Conservation (phyloP, 1,140 invertebrate genomes). For the Sesamia nonagrioides region DNA sequence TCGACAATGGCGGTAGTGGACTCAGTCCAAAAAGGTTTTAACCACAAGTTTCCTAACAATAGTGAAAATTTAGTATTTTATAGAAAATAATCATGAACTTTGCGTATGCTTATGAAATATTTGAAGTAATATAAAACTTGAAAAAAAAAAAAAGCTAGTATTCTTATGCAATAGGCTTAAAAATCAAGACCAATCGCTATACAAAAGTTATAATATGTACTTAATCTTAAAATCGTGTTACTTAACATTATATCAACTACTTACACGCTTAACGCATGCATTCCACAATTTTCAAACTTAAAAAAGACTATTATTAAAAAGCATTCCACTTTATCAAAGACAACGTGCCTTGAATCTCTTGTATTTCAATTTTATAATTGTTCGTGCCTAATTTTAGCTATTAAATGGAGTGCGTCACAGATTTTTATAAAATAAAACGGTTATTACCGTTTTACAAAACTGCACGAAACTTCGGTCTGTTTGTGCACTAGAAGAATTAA, state of each 20-base stretch:
- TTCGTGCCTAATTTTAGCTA: background rate
- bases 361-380: conserved; percentile 12
- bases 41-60: conserved; percentile 18
- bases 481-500: no score
- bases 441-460: no score
- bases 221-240: conserved; percentile 22
- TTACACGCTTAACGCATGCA: conserved; percentile 8
- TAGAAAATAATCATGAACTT: background rate
- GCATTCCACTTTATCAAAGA: conserved; percentile 61
- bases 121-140: conserved; percentile 3
- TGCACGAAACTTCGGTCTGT: no score
- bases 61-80: conserved; percentile 4
- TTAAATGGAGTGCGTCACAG: no score
- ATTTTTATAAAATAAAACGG: no score
- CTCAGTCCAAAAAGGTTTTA: background rate
- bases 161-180: conserved; percentile 5
- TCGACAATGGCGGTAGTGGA: conserved; percentile 19
- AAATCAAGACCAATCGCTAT: conserved; percentile 33
- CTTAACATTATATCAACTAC: background rate
- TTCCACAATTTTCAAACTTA: conserved; percentile 29
- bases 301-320: background rate
- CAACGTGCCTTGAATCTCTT: conserved; percentile 69
- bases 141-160: background rate
- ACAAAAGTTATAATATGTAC: conserved; percentile 9
- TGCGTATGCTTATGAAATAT: conserved; percentile 17